A percentile compares a stretch with the other conserved stretches of the same genome.
Conservation (phyloP, 2,113 vertebrate genomes). For the Sphyrna mokarran region DNA sequence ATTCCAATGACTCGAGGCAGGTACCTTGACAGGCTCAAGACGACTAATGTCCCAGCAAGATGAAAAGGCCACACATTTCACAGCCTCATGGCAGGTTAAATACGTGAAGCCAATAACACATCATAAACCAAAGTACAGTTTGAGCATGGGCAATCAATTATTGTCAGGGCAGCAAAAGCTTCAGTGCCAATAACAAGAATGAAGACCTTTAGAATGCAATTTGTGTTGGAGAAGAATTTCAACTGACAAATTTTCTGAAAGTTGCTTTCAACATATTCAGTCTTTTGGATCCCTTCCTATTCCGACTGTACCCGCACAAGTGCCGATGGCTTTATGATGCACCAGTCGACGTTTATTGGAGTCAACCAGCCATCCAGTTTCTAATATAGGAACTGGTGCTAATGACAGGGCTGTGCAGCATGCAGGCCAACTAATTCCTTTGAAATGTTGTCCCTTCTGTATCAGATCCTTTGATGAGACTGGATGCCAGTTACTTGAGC, state of each 20-base stretch:
- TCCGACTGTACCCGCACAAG: not conserved
- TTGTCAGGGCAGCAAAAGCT: constrained; percentile 46
- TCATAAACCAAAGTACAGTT: constrained; percentile 72
- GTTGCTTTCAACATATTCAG: not conserved
- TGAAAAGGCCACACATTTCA: not conserved
- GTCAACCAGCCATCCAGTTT: not conserved
- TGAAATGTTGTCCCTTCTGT: not conserved
- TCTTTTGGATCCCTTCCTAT: not conserved
- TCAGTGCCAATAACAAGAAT: constrained; percentile 54
- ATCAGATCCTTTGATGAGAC: not conserved
- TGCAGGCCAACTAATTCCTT: not conserved
- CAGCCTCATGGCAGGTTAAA: constrained; percentile 22
- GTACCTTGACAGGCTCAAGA: not conserved
- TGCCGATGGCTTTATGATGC: not conserved
- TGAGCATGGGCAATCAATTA: constrained; percentile 46
- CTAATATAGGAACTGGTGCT: not conserved
- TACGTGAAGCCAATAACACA: constrained; percentile 45
- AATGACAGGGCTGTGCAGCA: not conserved
- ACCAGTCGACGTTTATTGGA: not conserved
- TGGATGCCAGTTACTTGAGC: not conserved
- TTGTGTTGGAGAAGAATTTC: constrained; percentile 42
- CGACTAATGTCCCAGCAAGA: not conserved
- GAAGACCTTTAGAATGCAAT: constrained; percentile 48
- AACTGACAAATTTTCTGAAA: constrained; percentile 37
- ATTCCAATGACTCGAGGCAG: not conserved